A percentile compares a stretch with the other conserved stretches of the same genome.
These are phyloP conservation scores for Aythya baeri DNA, from an alignment of 2,113 vertebrate species.

Conservation along the genomic window DNA sequence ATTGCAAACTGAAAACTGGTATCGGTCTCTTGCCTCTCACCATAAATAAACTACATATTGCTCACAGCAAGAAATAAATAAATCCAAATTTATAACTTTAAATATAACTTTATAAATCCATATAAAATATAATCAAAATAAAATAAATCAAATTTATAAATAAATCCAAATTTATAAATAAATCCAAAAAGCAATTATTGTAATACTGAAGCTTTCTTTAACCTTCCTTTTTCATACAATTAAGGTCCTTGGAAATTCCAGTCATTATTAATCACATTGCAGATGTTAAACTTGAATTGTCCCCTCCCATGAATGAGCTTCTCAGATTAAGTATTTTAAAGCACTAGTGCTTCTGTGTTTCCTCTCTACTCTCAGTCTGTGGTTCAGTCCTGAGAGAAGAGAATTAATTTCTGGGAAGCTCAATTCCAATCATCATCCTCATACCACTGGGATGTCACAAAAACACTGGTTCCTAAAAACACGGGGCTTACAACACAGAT, in stretches of 20 bases:
- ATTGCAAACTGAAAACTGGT: not conserved
- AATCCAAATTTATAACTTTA: not conserved
- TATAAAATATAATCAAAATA: too few relatives aligned
- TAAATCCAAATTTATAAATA: not conserved
- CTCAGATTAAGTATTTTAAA: not conserved
- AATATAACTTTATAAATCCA: not conserved
- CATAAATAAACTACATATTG: not conserved
- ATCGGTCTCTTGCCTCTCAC: not conserved
- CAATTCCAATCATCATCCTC: not conserved
- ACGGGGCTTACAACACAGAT: not conserved
- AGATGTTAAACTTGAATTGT: slow-evolving; percentile 26
- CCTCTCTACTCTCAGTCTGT: not conserved
- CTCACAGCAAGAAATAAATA: not conserved
- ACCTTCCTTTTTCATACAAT: not conserved
- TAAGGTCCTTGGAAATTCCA: slow-evolving; percentile 49
- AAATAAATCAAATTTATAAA: too few relatives aligned
- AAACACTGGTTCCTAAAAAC: not conserved
- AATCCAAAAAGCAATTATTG: slow-evolving; percentile 41
- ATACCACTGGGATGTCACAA: not conserved
- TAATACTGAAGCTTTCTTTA: not conserved
- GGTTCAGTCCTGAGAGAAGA: not conserved
- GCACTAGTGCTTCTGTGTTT: fast-evolving
- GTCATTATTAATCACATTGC: slow-evolving; percentile 65
- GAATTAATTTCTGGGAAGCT: not conserved
- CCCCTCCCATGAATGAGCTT: not conserved